phyloP scores from a whole-genome alignment of 2,113 vertebrate genomes.

The Myotis lucifugus region DNA sequence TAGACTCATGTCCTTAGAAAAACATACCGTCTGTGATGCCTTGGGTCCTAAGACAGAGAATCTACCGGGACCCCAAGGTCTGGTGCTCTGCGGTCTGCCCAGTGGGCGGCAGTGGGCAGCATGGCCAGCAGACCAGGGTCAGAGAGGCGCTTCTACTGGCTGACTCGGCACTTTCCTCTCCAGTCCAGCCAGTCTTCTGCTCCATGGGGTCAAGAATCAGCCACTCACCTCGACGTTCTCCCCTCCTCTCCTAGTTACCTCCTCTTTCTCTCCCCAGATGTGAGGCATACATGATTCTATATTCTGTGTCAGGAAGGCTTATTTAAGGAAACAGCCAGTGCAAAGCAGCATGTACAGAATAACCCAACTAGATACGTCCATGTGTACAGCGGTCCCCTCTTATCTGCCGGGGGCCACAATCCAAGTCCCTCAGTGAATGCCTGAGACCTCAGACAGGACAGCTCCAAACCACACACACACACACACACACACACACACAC shows the following conservation, averaged over 20 bases:
- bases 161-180: background rate
- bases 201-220: background rate
- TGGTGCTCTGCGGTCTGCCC: background rate
- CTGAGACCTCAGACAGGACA: background rate
- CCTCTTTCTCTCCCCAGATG: no score
- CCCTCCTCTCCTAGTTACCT: background rate
- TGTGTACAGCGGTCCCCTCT: no score
- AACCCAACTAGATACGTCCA: background rate
- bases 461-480: background rate
- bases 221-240: background rate
- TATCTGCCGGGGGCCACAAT: no score
- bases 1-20: background rate
- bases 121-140: background rate
- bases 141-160: background rate
- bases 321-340: background rate
- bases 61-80: background rate
- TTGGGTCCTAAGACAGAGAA: background rate
- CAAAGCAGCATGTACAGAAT: background rate
- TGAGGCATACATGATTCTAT: background rate
- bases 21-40: background rate
- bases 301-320: background rate
- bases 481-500: background rate
- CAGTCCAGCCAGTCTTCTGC: background rate
- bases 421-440: background rate
- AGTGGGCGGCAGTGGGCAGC: rapidly evolving